These are phyloP conservation scores for Kradibia gibbosae DNA, from an alignment of 1,140 invertebrate genomes.

Conservation along the genomic window DNA sequence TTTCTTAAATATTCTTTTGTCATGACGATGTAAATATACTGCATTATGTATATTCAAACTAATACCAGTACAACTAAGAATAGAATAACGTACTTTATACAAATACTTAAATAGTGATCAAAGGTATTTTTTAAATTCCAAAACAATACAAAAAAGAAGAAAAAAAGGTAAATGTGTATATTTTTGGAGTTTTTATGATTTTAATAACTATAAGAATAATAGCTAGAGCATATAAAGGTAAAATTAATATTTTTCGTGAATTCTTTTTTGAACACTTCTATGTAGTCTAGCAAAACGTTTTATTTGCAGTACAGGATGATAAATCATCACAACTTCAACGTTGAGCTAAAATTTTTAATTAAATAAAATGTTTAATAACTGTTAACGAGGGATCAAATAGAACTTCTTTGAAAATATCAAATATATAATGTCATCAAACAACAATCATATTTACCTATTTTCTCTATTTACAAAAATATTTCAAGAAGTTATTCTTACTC, in stretches of 20 bases:
- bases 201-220: constrained; percentile 48
- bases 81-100: background rate
- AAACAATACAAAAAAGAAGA: background rate
- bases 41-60: background rate
- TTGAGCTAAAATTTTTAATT: background rate
- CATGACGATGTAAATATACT: background rate
- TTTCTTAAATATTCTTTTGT: no score
- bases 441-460: no score
- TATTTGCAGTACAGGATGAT: constrained; percentile 4
- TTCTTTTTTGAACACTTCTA: constrained; percentile 37
- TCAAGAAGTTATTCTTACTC: no score
- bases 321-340: background rate
- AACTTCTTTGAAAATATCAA: background rate
- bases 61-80: no score
- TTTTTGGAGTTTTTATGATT: constrained; percentile 45
- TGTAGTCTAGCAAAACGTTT: background rate
- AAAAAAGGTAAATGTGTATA: no score
- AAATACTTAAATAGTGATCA: constrained; percentile 10
- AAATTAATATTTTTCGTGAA: background rate
- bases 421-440: no score
- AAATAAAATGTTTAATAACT: constrained; percentile 5
- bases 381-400: background rate
- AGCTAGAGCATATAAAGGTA: constrained; percentile 32
- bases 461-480: no score
- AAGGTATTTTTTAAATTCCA: background rate